Base-by-base conservation (phyloP, 2,888 invertebrate species). In the Patella caerulea region DNA sequence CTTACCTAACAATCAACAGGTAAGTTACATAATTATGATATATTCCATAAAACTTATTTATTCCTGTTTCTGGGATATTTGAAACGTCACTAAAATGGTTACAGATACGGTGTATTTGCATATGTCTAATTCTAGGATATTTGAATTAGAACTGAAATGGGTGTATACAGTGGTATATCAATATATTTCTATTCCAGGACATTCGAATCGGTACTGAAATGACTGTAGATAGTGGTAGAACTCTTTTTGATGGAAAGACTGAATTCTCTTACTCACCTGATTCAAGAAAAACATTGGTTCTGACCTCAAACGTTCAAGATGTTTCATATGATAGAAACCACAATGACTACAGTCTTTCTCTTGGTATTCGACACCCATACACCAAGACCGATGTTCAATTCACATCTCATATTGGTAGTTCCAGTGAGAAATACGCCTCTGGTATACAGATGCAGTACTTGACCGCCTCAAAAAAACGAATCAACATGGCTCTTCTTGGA, bases 351-450 rank as follows among this genome's bases (percentile, higher is more conserved):
- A 87, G 82, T 53, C 79, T 86, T 52, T 77, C 71, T 29, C 71
- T 87, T 11, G 85, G 83, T 11, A 71, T 88, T 2, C 81, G 82
- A 19, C 89, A 90, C 73, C 87, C 87, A 24, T 82, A 80, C 77
- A 86, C 86, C 55, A 82, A 82, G 34, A 82, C 87, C 12, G 88
- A 88, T 78, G 77, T 88, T 9, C 75, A 84, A 72, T 53, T 87
- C 69, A 78, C 79, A 14, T 85, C 85, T 14, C 83, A 85, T 74
- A 45, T 84, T 45, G 84, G 84, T 65, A 80, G 82, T 65, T 81
- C 83, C 19, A 73, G 79, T 45, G 79, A 83, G n/a, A 81, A 75
- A 56, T 73, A 82, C 12, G 80, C 83, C 15, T 83, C 83, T n/a
- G 84, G 81, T 24, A 71, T 84, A 14, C 81, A 83, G 34, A 73